Conservation (phyloP, 2,113 vertebrate genomes). For the Menura novaehollandiae region DNA sequence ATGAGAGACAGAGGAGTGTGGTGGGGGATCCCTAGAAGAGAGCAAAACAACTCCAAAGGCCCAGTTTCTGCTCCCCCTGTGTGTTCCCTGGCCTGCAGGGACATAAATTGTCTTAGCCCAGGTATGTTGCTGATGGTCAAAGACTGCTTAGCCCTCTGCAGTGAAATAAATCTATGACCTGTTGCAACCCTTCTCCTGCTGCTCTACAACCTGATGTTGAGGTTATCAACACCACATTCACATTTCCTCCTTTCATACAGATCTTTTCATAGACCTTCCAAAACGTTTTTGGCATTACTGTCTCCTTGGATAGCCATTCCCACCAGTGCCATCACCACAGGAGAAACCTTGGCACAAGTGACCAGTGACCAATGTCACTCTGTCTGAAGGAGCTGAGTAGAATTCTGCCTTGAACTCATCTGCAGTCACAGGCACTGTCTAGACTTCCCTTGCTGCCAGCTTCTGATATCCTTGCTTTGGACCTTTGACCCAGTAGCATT, state of each 20-base stretch:
- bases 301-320: neutral
- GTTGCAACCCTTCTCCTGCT: neutral
- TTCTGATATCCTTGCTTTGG: neutral
- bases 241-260: neutral
- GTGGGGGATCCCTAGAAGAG: neutral
- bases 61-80: neutral
- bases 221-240: neutral
- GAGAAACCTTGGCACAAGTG: neutral
- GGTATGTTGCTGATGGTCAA: neutral
- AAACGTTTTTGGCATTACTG: neutral
- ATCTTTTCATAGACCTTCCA: neutral
- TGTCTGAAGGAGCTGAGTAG: neutral
- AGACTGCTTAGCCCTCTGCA: neutral
- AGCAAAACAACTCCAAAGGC: neutral
- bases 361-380: neutral
- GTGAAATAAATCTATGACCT: neutral
- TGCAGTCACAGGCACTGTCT: neutral
- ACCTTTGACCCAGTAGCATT: neutral
- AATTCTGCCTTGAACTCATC: neutral
- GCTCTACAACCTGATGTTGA: neutral
- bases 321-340: neutral
- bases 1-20: neutral
- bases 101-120: neutral
- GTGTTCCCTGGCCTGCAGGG: neutral
- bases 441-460: neutral